Percentiles rank a stretch among this genome's conserved stretches.
Evolutionary conservation across 2,888 invertebrate species (phyloP).

Genomic region (Epiblema foenella): DNA sequence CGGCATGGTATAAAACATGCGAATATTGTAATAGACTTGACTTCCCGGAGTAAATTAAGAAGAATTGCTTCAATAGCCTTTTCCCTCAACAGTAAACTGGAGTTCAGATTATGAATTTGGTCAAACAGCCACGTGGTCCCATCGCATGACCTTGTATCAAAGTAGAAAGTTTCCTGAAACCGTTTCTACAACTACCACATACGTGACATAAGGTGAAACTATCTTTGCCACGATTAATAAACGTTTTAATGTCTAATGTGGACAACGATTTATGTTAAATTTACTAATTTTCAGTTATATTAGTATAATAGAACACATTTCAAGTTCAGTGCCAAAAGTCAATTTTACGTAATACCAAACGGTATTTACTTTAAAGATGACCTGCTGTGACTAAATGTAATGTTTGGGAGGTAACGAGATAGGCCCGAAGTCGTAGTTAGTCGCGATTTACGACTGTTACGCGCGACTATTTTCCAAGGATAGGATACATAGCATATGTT

Average conservation of each 20-base stretch:
- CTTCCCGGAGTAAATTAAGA: too few relatives aligned
- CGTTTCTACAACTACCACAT: background rate
- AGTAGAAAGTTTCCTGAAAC: background rate
- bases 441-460: conserved; percentile 30
- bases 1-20: too few relatives aligned
- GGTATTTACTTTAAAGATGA: background rate
- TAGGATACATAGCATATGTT: background rate
- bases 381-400: conserved; percentile 12
- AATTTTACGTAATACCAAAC: too few relatives aligned
- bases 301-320: too few relatives aligned
- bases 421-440: conserved; percentile 33
- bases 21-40: too few relatives aligned
- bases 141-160: background rate
- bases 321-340: too few relatives aligned
- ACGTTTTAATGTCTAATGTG: background rate
- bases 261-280: too few relatives aligned
- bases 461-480: conserved; percentile 16
- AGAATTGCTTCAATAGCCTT: too few relatives aligned
- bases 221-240: background rate
- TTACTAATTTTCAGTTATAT: too few relatives aligned
- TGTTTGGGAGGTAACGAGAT: conserved; percentile 21
- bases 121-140: background rate
- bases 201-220: background rate
- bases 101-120: too few relatives aligned
- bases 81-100: too few relatives aligned